Evolutionary conservation across 2,113 vertebrate species (phyloP).

Genomic region (Grus americana): DNA sequence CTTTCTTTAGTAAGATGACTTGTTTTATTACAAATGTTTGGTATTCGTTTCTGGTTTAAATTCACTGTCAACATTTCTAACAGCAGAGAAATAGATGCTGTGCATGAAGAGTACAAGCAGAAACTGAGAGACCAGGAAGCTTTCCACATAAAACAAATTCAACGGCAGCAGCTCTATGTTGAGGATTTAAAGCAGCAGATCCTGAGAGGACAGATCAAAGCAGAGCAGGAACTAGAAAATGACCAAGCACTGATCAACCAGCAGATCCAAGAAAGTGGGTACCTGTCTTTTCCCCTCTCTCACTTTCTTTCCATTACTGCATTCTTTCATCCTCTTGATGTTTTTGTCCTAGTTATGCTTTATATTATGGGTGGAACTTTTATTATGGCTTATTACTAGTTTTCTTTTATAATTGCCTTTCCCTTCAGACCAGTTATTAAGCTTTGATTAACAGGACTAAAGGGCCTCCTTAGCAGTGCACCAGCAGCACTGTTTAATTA

Average conservation of each 20-base stretch:
- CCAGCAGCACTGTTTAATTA: not conserved
- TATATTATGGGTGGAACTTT: not conserved
- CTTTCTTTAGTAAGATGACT: not conserved
- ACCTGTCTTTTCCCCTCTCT: not conserved
- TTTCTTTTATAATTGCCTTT: not conserved
- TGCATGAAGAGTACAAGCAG: slow-evolving; percentile 48
- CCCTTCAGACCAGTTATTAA: not conserved
- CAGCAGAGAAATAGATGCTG: slow-evolving; percentile 56
- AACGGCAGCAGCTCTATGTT: slow-evolving; percentile 79
- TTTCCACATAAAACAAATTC: slow-evolving; percentile 62
- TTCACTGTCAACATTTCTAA: slow-evolving; percentile 27
- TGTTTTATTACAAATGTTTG: not conserved
- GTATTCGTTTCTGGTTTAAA: slow-evolving; percentile 12
- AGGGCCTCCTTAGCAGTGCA: not conserved
- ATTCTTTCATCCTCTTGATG: not conserved
- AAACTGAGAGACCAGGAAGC: slow-evolving; percentile 49
- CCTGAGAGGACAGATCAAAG: slow-evolving; percentile 78
- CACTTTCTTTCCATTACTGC: not conserved
- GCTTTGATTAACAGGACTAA: not conserved
- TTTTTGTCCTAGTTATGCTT: not conserved
- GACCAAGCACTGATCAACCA: slow-evolving; percentile 79
- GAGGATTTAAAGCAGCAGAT: slow-evolving; percentile 85
- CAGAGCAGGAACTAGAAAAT: slow-evolving; percentile 82
- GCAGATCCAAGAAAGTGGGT: slow-evolving; percentile 84
- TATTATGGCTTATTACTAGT: not conserved